Base-by-base conservation (phyloP, 1,140 invertebrate species). In the Trichoplusia ni region DNA sequence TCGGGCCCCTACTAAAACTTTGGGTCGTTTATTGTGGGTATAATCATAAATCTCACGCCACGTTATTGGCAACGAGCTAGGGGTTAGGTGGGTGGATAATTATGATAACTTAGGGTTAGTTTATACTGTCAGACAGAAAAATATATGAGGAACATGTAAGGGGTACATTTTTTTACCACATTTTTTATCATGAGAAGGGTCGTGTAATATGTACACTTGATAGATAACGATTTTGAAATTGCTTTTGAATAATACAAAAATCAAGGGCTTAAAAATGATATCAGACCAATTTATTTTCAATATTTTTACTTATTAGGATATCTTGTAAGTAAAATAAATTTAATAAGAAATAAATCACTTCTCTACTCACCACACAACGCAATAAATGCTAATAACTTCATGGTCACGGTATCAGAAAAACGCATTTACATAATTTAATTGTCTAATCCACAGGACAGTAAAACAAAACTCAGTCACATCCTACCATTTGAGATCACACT, bases 371-470 rank as follows among this genome's bases (percentile, higher is more conserved):
- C 86, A 73, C 80, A 89, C 49, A 89, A 75, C 35, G 78, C 71
- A 58, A 87, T 80, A 11, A 89, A 56, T 51, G 75, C 74, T 49
- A 86, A 70, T 69, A 86, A 63, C 81, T 85, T 89, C 84, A 87
- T 89, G 75, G 69, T 89, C 9, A 62, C 63, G 40, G 38, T 61
- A 71, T 67, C 33, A 37, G 60, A 59, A 19, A 62, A 51, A 63
- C 53, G 56, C 47, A 62, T 71, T 81, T 79, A 76, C 70, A 81
- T 78, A 75, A 75, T 78, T 60, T 46, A 19, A 44, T 37, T 9
- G 60, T 63, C 38, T 42, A 23, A 53, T 25, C 11, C 47, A 63
- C 60, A 42, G 19, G 33, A 21, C 27, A 58, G 31, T 61, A 29
- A 53, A 46, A 25, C 14, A 29, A 40, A 63, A 56, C 33, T 63